Base-by-base conservation (phyloP, 2,888 invertebrate species). In the Heliconius erato region DNA sequence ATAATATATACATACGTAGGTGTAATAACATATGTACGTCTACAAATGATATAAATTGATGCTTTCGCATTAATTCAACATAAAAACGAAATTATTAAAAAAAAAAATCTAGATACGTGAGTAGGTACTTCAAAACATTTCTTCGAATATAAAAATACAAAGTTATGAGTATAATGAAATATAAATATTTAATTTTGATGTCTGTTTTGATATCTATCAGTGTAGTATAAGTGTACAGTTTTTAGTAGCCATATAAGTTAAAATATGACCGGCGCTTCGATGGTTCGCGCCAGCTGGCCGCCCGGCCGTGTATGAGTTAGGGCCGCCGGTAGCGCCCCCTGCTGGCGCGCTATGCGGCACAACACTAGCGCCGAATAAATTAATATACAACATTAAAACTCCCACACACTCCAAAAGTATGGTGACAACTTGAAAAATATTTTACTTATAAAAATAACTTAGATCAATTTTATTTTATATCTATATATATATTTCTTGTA, bases 271-370 rank as follows among this genome's bases (percentile, higher is more conserved):
- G 88, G 87, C 87, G 87, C 84, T 86, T 83, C 86, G 82, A 85
- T 84, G 87, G 88, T 88, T 88, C 88, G 86, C 89, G 88, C 87
- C 87, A 86, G 87, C 86, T 84, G 84, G 87, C 86, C 83, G 84
- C 82, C 83, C 85, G 83, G 83, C 83, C 85, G 83, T 85, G 85
- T 87, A 89, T 92, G 91, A 92, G 92, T 91, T 91, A 91, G 88
- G 88, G 88, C 89, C 90, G 86, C 91, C 94, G 88, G 95, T 95
- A 95, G 95, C 95, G 91, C 92, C 95, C 92, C 95, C 95, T 89
- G 94, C 92, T 88, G 94, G 79, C 87, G 86, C 88, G 93, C 91
- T 92, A 94, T 92, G 92, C 90, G 91, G 91, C 91, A 93, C 94
- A 91, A 94, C 93, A 93, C 92, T 91, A 92, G 89, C 89, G 91